phyloP scores from a whole-genome alignment of 35 echinoderm and acorn worm species.

The Ophioderma brevispina region DNA sequence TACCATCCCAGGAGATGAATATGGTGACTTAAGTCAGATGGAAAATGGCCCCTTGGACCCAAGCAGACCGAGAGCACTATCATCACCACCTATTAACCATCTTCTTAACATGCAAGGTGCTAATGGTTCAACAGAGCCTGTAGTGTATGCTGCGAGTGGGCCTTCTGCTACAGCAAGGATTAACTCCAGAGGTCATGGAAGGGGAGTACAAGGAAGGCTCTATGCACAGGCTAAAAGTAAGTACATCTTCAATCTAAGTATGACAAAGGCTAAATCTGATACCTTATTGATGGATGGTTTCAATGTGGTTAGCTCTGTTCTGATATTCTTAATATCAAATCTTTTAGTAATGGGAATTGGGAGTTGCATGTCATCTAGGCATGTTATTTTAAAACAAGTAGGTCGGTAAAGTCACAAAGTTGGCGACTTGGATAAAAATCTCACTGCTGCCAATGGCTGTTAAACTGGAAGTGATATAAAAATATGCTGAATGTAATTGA shows the following conservation, averaged over 20 bases:
- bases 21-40: constrained; percentile 4
- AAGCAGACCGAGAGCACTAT: constrained; percentile 67
- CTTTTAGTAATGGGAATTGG: not conserved
- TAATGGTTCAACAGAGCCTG: not conserved
- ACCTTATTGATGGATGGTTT: not conserved
- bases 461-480: no score
- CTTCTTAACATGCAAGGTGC: not conserved
- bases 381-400: not conserved
- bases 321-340: not conserved
- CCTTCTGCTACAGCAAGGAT: not conserved
- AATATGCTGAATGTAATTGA: no score
- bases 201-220: constrained; percentile 8
- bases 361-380: not conserved
- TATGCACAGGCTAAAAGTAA: constrained; percentile 31
- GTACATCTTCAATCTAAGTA: not conserved
- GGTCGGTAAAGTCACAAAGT: no score
- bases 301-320: not conserved
- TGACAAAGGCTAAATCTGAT: not conserved
- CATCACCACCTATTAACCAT: constrained; percentile 76
- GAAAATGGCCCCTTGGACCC: constrained; percentile 43
- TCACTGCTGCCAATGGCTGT: no score
- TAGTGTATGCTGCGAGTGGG: not conserved
- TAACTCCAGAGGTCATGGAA: not conserved
- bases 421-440: no score
- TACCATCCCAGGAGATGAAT: constrained; percentile 34